Evolutionary conservation across 2,113 vertebrate genomes (phyloP), one percentile per base, ranked within the genome.

Genomic region (Clarias macrocephalus): DNA sequence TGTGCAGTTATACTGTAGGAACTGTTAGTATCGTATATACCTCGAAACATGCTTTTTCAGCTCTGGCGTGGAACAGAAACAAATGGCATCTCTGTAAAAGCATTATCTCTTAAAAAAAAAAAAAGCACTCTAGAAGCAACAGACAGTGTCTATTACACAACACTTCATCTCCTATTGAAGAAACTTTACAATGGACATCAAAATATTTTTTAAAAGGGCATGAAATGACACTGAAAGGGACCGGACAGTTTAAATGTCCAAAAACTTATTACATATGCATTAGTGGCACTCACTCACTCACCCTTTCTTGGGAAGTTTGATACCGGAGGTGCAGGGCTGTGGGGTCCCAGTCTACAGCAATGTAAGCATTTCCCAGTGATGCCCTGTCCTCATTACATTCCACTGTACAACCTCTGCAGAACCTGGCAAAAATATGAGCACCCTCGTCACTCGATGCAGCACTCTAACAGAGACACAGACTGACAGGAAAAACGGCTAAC

Each of bases 291-390:
- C 33, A 48, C 48, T 48, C 48, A 83, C 93, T 96, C 93, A 99
- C 98, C 96, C 98, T 95, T 92, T 99, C 98, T 90, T 99, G 98
- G 0, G 98, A 99, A 0, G 98, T 99, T 92, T 99, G 98, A 94
- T 99, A 99, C 90, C 98, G 97, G 79, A 99, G 97, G 89, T 99
- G 98, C 80, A 99, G 95, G 0, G 98, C 98, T 0, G 98, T 99
- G 15, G 98, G 98, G 90, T 99, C 98, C 98, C 98, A 99, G 94
- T 99, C 98, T 21, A 99, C 97, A 16, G 98, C 98, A n/a, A 99
- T 98, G 85, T 95, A 99, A 56, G 97, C 97, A 19, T 96, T 99
- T 75, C 97, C 98, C 68, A 99, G 95, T 52, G 94, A 96, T 3
- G 97, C 97, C 88, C 95, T 94, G 19, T 99, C 97, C 88, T 99